Evolutionary conservation across 2,797 vertebrate genomes (phyloP).

Genomic region (Coreius guichenoti): DNA sequence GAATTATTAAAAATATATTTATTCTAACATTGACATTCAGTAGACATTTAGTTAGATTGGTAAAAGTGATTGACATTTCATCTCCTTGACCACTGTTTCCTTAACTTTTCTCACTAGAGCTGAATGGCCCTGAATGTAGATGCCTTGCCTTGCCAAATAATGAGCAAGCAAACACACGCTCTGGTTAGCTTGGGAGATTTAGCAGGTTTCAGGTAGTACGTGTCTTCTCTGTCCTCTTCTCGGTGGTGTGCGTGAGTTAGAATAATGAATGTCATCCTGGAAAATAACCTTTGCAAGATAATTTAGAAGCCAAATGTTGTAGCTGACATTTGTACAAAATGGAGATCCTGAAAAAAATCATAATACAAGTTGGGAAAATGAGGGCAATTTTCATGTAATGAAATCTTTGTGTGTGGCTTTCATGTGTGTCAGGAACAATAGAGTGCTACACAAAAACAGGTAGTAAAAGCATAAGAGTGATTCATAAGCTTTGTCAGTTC

Average conservation of each 20-base stretch:
- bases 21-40: neutral
- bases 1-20: neutral
- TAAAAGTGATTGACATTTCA: slow-evolving; percentile 9
- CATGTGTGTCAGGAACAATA: slow-evolving; percentile 18
- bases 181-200: neutral
- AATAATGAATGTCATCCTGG: slow-evolving; percentile 40
- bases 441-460: slow-evolving; percentile 16
- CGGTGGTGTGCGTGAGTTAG: neutral
- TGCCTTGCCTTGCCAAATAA: neutral
- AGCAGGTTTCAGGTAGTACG: slow-evolving; percentile 16
- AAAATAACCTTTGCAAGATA: slow-evolving; percentile 46
- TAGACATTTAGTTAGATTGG: neutral
- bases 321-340: slow-evolving; percentile 46
- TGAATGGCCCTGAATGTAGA: slow-evolving; percentile 10
- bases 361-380: slow-evolving; percentile 24
- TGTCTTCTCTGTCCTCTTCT: slow-evolving; percentile 9
- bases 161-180: neutral
- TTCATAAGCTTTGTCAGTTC: slow-evolving; percentile 27
- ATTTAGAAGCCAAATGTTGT: slow-evolving; percentile 45
- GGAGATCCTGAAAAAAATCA: slow-evolving; percentile 33
- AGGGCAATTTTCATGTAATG: slow-evolving; percentile 44
- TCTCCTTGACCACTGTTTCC: neutral
- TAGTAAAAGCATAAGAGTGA: neutral
- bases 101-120: slow-evolving; percentile 4
- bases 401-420: slow-evolving; percentile 26